Evolutionary conservation across 2,888 invertebrate genomes (phyloP), one percentile per base, ranked within the genome.

Genomic region (Drosophila aldrichi): DNA sequence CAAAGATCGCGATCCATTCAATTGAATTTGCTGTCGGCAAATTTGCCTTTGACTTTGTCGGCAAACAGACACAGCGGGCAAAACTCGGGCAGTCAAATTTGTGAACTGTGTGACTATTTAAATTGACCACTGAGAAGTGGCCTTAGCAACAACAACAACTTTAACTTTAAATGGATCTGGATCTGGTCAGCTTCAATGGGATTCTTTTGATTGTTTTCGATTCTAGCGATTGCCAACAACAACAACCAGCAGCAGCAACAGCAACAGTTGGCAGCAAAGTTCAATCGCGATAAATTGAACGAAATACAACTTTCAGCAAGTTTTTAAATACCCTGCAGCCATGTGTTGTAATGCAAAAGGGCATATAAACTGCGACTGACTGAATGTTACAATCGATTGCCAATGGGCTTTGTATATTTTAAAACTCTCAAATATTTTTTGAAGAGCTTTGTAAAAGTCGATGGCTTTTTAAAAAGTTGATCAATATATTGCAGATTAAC

Each of bases 21-120:
- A 90, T 86, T 90, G 87, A 86, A 81, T 75, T 9, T 80, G n/a
- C 66, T 54, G 83, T 77, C 81, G 73, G 79, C 72, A 76, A 66
- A 57, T 60, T 70, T 90, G 89, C 74, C 84, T 83, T 89, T 89
- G 89, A 77, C 89, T 90, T 86, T 86, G 86, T 87, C 89, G 86
- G 90, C 89, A 79, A 74, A 71, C 69, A 82, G 52, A 62, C 64
- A 70, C 88, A 90, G 88, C 85, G 87, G 79, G 82, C 80, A 65
- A 48, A 25, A 16, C 22, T 10, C n/a, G 22, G 58, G 62, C 69
- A 81, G 71, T 83, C 78, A 88, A 81, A 79, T 69, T 69, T 54
- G 38, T n/a, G 52, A 76, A 56, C 64, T 59, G 66, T 56, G 69
- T 40, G 66, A 59, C 67, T 65, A 72, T 85, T 79, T 88, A 56